Evolutionary conservation across 2,797 vertebrate genomes (phyloP), one percentile per base, ranked within the genome.

Genomic region (Pipistrellus pipistrellus): DNA sequence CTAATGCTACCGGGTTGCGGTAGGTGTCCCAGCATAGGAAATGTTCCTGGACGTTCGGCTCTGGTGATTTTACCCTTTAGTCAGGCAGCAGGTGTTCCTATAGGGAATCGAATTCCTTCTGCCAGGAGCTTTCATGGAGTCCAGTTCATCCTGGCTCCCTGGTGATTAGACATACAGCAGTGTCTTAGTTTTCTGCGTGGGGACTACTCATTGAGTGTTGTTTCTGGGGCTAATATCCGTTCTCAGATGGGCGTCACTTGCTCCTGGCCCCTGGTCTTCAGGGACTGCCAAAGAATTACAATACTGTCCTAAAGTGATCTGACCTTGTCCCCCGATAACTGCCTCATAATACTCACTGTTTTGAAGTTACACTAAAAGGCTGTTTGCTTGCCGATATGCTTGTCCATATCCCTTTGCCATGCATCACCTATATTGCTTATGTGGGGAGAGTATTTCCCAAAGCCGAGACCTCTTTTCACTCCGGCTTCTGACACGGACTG

Each of bases 21-120:
- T 3, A 6, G 30, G 30, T 87, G 12, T 9, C 8, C 35, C 30
- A 68, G 32, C 51, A 55, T 57, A 81, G 75, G 66, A 91, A 85
- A 82, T 85, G 41, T 62, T 91, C 20, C 21, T 62, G 69, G 66
- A 64, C 91, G 23, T 35, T 80, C 91, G 25, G 12, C 20, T 68
- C 48, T 84, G 69, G 48, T 73, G 51, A 75, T 77, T 87, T 46
- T 84, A 53, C 13, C 71, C 25, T 3, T 17, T 38, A 77, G 30
- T 75, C 66, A 87, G 44, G 20, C 12, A 83, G 41, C 3, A 11
- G 27, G 15, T 68, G 2, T 71, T 73, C n/a, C 15, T 35, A 17
- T 27, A 78, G 57, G n/a, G 62, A 88, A 71, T 75, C 77, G 64
- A 83, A 82, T 84, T 92, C 27, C 68, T 86, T 84, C 62, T 77